Base-by-base conservation (phyloP, 1,140 invertebrate genomes). In the Dreissena polymorpha region DNA sequence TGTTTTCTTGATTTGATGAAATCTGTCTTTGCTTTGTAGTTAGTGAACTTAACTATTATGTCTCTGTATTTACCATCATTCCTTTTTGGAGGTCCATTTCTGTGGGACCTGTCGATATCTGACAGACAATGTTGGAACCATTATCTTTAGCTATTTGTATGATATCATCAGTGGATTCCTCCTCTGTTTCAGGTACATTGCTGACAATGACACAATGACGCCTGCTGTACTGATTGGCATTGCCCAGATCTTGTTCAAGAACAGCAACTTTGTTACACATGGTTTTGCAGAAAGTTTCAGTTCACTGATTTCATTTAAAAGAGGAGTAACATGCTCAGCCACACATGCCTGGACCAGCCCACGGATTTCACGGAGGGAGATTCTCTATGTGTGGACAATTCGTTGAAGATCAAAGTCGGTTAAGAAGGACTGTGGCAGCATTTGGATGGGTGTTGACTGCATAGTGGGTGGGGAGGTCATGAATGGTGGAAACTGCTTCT, bases 81-180 rank as follows among this genome's bases (percentile, higher is more conserved):
- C 3, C 25, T 23, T 23, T 55, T 50, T 29, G 25, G 13, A 10
- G 13, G 25, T n/a, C 27, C 57, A 60, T 60, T 70, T 70, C 68
- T 70, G 71, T 73, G 71, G 51, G 53, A 73, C 23, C 50, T 73
- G 29, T 73, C 71, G 13, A 73, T 73, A 21, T 73, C 71, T 21
- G 29, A 27, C 53, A 21, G n/a, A 50, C 21, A 12, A 73, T 53
- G 13, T 51, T 60, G 29, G 71, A n/a, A 0, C 51, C 71, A 73
- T 10, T 55, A 13, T 18, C 50, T 12, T 73, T 50, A 7, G 71
- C 50, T 23, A 73, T 21, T 23, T 73, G n/a, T 21, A 73, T 53
- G 51, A 73, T 55, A 10, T 53, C 16, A 55, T 73, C 71, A 73
- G 71, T 73, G 14, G 16, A n/a, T 25, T 73, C 50, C 10, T 29